Base-by-base conservation (phyloP, 2,797 vertebrate genomes). In the Lacerta bilineata region DNA sequence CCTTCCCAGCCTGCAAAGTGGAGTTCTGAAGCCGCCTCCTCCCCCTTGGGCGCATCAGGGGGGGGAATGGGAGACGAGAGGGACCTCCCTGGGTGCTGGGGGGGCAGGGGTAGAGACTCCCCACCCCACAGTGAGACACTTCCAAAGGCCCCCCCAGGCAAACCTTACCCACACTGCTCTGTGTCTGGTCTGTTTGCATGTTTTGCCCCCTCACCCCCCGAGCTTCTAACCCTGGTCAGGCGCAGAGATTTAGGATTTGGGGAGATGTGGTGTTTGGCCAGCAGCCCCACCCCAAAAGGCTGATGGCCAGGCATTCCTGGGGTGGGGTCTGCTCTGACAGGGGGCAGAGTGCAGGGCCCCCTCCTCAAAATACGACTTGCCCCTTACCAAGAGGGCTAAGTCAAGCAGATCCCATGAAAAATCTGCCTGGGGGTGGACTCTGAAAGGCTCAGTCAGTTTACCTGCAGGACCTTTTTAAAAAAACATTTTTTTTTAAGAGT, bases 1-100 rank as follows among this genome's bases (percentile, higher is more conserved):
- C 98, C 78, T 99, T 99, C 93, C 98, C 98, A 0, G 98, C 99
- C 87, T 99, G 99, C 96, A 99, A 99, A 96, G 98, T 99, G 78
- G 98, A 99, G 95, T 99, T 99, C 96, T 99, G 96, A 39, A 59
- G 59, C 3, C 1, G 46, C 59, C 43, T 20, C 20, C 33, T 15
- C n/a, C 18, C n/a, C 71, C 71, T 39, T 33, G 15, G 5, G 72
- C 72, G 20, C 5, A 5, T 55, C 50, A 11, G 11, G 13, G 50
- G 13, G 13, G 50, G 50, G 50, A 55, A 55, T 55, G 50, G 50
- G n/a, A 13, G n/a, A 36, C 0, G 71, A n/a, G 68, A 25, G 20
- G 23, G 29, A 29, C 69, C 33, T 33, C 71, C 33, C 33, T 33
- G 11, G 71, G n/a, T 33, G 8, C 11, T 1, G 15, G 71, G 71